Base-by-base conservation (phyloP, 1,140 invertebrate genomes). In the Drosophila paulistorum region DNA sequence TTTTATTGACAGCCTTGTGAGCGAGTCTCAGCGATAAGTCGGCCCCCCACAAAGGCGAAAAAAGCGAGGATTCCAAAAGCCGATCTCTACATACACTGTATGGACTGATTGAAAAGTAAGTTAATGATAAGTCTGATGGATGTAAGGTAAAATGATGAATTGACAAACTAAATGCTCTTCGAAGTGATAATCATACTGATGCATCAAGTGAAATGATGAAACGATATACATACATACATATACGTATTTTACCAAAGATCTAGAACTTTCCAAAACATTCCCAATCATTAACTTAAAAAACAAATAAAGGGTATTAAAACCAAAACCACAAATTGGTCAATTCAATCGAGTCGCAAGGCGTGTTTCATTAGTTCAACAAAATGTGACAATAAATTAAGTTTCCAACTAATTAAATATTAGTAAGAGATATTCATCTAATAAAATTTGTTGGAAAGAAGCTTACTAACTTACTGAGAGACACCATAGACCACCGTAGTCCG, bases 351-450 rank as follows among this genome's bases (percentile, higher is more conserved):
- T 51, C 45, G 45, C 54, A 30, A 68, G 72, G 65, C 85, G 72
- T 79, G 81, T 85, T 90, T 90, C 82, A 90, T 90, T 90, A 90
- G 82, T 17, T 59, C 70, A 51, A 51, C 45, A 51, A 20, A 51
- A 74, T 81, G 82, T 90, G 89, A 90, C 89, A 91, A 90, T 90
- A 90, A 91, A 91, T 90, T 82, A 79, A 80, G 82, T 77, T 84
- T 84, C 64, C 76, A 69, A 75, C 84, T 89, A 89, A 89, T 89
- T 89, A 81, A 89, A 90, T 81, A 69, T 77, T 90, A 51, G 45
- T 51, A 51, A 51, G 45, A 23, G 17, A 90, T 90, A 90, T 90
- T 90, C 76, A 90, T 90, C 87, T 90, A 73, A 30, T 77, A 10
- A 51, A 23, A 51, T 51, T 20, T 20, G 17, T 23, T 81, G 80